Evolutionary conservation across 2,888 invertebrate genomes (phyloP).

Genomic region (Drosophila percnosoma): DNA sequence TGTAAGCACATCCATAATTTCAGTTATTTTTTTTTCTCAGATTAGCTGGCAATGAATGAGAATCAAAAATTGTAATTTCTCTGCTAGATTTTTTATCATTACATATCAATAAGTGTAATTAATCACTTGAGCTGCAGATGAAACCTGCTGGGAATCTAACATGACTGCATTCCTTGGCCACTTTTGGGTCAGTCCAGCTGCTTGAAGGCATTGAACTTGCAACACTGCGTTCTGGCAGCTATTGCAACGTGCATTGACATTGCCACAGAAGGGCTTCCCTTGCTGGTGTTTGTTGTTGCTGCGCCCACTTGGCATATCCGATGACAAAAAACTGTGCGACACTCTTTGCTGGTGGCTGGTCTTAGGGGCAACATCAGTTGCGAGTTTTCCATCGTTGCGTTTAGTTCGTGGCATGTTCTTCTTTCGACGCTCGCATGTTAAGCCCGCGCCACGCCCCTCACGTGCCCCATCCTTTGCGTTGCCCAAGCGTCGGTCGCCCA

Average conservation of each 20-base stretch:
- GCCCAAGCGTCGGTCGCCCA: constrained; percentile 60
- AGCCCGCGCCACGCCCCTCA: constrained; percentile 66
- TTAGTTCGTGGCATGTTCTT: constrained; percentile 65
- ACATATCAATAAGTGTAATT: neutral
- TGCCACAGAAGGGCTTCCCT: constrained; percentile 68
- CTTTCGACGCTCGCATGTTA: constrained; percentile 64
- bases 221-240: constrained; percentile 12
- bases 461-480: constrained; percentile 67
- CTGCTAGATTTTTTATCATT: neutral
- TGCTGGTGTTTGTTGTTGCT: constrained; percentile 6
- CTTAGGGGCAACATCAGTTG: constrained; percentile 47
- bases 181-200: constrained; percentile 50
- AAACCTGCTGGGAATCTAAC: neutral
- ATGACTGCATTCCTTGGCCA: constrained; percentile 6
- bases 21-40: neutral
- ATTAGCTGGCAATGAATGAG: neutral
- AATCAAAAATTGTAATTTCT: neutral
- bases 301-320: constrained; percentile 43
- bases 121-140: neutral
- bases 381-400: constrained; percentile 43
- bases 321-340: constrained; percentile 49
- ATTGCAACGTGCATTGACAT: constrained; percentile 62
- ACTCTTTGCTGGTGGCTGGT: constrained; percentile 12
- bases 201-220: constrained; percentile 68
- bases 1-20: neutral